Conservation (phyloP, 1,140 invertebrate species). For the Gryllus bimaculatus region DNA sequence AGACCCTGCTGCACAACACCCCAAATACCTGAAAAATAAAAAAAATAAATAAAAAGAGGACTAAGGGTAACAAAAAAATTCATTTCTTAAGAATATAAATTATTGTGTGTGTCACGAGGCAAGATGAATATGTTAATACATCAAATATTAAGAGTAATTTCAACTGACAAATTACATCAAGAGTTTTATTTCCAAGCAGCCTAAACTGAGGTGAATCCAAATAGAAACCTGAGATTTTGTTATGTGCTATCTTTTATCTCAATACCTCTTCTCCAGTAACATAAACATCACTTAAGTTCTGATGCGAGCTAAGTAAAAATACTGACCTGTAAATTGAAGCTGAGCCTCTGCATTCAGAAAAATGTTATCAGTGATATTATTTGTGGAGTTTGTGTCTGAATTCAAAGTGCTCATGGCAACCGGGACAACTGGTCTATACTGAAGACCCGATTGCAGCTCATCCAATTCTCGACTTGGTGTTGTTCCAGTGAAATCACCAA, state of each 20-base stretch:
- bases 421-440: constrained; percentile 16
- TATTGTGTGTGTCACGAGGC: no score
- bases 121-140: not conserved
- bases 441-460: not conserved
- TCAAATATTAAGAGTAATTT: not conserved
- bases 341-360: constrained; percentile 25
- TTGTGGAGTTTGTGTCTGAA: not conserved
- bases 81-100: no score
- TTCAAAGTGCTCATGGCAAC: constrained; percentile 10
- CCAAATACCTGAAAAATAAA: constrained; percentile 37
- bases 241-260: no score
- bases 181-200: no score
- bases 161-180: no score
- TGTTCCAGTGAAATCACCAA: constrained; percentile 33
- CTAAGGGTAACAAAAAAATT: no score
- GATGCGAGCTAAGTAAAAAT: no score
- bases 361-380: constrained; percentile 27
- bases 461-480: constrained; percentile 2
- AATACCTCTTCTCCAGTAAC: no score
- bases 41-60: no score
- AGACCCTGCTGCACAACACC: constrained; percentile 57
- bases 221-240: no score
- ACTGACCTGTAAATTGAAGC: constrained; percentile 20
- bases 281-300: no score
- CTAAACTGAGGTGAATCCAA: no score